Evolutionary conservation across 2,797 vertebrate species (phyloP).

Genomic region (Lagodon rhomboides): DNA sequence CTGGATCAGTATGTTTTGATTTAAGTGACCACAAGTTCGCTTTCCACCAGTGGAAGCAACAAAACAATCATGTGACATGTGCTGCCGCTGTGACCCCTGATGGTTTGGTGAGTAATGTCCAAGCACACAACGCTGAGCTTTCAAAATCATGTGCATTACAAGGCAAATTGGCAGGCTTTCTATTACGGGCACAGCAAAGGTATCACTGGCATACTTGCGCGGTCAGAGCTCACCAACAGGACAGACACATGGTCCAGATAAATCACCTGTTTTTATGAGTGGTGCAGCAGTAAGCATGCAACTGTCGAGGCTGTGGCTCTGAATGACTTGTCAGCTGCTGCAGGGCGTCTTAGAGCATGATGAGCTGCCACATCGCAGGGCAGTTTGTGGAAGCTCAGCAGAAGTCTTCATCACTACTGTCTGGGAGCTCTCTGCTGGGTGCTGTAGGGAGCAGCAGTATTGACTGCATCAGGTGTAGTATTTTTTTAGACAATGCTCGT

Average conservation of each 20-base stretch:
- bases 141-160: slow-evolving; percentile 60
- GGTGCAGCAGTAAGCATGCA: slow-evolving; percentile 67
- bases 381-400: slow-evolving; percentile 58
- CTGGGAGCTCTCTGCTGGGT: slow-evolving; percentile 18
- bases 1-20: slow-evolving; percentile 23
- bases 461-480: slow-evolving; percentile 1
- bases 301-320: slow-evolving; percentile 52
- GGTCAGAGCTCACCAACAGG: slow-evolving; percentile 70
- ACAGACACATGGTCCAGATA: slow-evolving; percentile 75
- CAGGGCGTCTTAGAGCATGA: slow-evolving; percentile 55
- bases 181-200: slow-evolving; percentile 66
- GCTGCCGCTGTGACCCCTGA: slow-evolving; percentile 33
- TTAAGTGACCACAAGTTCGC: not conserved
- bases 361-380: slow-evolving; percentile 59
- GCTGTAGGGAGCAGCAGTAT: not conserved
- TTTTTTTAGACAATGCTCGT: not conserved
- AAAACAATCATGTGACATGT: slow-evolving; percentile 29
- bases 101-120: slow-evolving; percentile 52
- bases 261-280: slow-evolving; percentile 77
- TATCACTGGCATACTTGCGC: slow-evolving; percentile 66
- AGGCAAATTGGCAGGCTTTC: slow-evolving; percentile 63
- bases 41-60: slow-evolving; percentile 15
- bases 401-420: slow-evolving; percentile 48
- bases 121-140: slow-evolving; percentile 46
- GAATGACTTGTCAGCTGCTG: slow-evolving; percentile 77